Conservation (phyloP, 2,888 invertebrate species). For the Dynastes tityus region DNA sequence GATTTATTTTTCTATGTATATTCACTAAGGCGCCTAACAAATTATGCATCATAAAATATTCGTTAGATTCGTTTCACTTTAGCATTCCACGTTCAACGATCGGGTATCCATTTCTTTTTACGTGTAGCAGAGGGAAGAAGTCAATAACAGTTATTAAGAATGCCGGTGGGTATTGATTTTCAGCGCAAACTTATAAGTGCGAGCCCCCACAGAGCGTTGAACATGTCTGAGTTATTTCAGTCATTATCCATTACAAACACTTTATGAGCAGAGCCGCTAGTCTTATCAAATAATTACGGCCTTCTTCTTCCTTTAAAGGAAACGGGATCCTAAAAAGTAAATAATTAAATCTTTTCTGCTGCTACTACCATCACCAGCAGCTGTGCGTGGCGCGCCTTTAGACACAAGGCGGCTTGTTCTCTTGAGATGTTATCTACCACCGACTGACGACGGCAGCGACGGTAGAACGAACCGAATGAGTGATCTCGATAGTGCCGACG, state of each 20-base stretch:
- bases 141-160: conserved; percentile 44
- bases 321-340: conserved; percentile 57
- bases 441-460: conserved; percentile 53
- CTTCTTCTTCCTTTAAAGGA: conserved; percentile 55
- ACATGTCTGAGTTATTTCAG: conserved; percentile 57
- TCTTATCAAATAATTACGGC: conserved; percentile 61
- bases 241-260: conserved; percentile 61
- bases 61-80: neutral
- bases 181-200: conserved; percentile 45
- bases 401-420: conserved; percentile 59
- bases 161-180: conserved; percentile 44
- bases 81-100: conserved; percentile 21
- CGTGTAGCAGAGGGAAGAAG: conserved; percentile 21
- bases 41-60: conserved; percentile 38
- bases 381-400: conserved; percentile 55
- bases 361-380: conserved; percentile 58
- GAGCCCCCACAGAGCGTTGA: conserved; percentile 56
- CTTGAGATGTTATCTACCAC: conserved; percentile 58
- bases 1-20: conserved; percentile 4
- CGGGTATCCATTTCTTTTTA: conserved; percentile 19
- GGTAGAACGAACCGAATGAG: conserved; percentile 52
- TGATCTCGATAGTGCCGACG: conserved; percentile 52
- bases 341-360: conserved; percentile 59
- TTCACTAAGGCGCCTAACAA: neutral
- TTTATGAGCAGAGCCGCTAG: conserved; percentile 59